phyloP scores from a whole-genome alignment of 2,113 vertebrate species.

The Lipophrys pholis region DNA sequence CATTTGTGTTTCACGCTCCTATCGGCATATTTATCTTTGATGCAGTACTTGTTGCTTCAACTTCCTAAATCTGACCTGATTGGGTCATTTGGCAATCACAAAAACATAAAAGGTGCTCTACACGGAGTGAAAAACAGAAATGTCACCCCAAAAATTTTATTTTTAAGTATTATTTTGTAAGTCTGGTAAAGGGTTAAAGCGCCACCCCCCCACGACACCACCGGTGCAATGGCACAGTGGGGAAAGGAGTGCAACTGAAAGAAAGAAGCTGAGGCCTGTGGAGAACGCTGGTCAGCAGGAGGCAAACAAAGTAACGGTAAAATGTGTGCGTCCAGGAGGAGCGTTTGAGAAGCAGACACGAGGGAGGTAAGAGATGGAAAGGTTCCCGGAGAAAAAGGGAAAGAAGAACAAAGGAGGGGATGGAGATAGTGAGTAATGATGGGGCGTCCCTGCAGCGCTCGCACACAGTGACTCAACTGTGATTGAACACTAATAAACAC shows the following conservation, averaged over 20 bases:
- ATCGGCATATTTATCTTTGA: too few species aligned
- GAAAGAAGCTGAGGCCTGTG: background rate
- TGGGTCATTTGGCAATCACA: too few species aligned
- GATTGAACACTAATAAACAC: slow-evolving; percentile 8
- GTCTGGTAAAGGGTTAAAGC: too few species aligned
- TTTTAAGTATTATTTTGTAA: too few species aligned
- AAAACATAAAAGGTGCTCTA: too few species aligned
- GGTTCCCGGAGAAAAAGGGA: slow-evolving; percentile 1
- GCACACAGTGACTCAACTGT: slow-evolving; percentile 25
- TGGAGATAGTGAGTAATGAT: slow-evolving; percentile 27
- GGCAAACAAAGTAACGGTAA: slow-evolving; percentile 6
- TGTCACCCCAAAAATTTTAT: too few species aligned
- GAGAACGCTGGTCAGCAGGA: slow-evolving; percentile 29
- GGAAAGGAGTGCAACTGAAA: background rate
- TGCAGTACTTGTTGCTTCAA: too few species aligned
- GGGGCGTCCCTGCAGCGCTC: slow-evolving; percentile 13
- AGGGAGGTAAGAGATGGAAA: slow-evolving; percentile 18
- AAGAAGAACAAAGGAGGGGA: background rate
- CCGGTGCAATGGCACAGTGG: too few species aligned
- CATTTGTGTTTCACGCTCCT: too few species aligned
- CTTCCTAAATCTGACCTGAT: too few species aligned
- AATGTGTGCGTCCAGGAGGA: slow-evolving; percentile 5
- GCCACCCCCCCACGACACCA: too few species aligned
- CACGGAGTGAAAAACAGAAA: too few species aligned
- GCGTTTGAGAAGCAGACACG: slow-evolving; percentile 12